These are phyloP conservation scores for Cotesia congregata DNA, from an alignment of 2,888 invertebrate genomes.

Conservation along the genomic window DNA sequence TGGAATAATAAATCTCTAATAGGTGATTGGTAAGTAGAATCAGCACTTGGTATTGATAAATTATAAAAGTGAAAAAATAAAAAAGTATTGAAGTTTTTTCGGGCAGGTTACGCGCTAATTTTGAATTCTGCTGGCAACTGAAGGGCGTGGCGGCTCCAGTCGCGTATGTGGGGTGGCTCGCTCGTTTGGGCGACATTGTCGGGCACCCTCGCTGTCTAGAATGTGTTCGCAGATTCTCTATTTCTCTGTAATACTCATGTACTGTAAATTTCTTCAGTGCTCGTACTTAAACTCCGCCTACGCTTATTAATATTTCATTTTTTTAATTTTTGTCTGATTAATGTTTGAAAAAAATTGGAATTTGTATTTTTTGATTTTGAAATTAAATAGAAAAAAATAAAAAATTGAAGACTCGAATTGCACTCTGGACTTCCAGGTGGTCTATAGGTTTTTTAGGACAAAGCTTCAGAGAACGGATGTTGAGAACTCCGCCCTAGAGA, in stretches of 20 bases:
- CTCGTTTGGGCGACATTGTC: slow-evolving; percentile 66
- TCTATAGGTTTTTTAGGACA: slow-evolving; percentile 42
- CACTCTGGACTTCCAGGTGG: slow-evolving; percentile 62
- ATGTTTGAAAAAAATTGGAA: background rate
- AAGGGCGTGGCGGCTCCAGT: slow-evolving; percentile 61
- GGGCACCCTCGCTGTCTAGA: slow-evolving; percentile 52
- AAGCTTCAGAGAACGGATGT: slow-evolving; percentile 54
- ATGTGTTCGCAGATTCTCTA: background rate
- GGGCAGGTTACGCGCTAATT: slow-evolving; percentile 57
- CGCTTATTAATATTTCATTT: background rate
- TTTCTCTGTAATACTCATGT: background rate
- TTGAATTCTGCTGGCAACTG: slow-evolving; percentile 61
- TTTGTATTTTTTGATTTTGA: slow-evolving; percentile 26
- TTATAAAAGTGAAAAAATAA: no score
- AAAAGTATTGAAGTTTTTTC: no score
- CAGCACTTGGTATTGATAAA: no score
- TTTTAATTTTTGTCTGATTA: background rate
- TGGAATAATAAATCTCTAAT: no score
- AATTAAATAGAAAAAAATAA: slow-evolving; percentile 28
- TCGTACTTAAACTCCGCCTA: background rate
- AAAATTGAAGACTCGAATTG: slow-evolving; percentile 43
- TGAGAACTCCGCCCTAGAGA: slow-evolving; percentile 63
- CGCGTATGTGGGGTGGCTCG: slow-evolving; percentile 59
- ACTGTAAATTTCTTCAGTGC: background rate
- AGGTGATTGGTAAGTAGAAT: no score